phyloP scores from a whole-genome alignment of 2,888 invertebrate species.

The Pyrocoelia pectoralis region DNA sequence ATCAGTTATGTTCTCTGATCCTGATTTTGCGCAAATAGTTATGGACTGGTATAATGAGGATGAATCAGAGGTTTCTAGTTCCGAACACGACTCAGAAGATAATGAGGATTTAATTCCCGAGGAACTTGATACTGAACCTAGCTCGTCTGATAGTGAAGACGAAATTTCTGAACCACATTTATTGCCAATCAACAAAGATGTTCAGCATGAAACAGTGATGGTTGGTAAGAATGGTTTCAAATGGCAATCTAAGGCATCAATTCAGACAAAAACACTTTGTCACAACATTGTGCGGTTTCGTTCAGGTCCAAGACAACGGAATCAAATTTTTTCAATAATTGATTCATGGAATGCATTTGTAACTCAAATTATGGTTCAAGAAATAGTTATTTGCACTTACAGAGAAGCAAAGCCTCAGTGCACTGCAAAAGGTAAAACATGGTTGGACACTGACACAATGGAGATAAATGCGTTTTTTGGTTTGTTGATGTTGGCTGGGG shows the following conservation, averaged over 20 bases:
- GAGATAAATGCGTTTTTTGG: not conserved
- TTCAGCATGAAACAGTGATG: not conserved
- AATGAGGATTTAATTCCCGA: conserved; percentile 8
- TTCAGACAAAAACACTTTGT: no score
- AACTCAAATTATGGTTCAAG: not conserved
- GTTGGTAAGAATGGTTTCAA: conserved; percentile 3
- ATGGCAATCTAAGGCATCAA: not conserved
- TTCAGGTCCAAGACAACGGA: not conserved
- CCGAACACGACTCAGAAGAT: conserved; percentile 10
- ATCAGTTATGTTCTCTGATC: not conserved
- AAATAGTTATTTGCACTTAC: not conserved
- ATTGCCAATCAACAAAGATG: not conserved
- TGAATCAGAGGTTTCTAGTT: conserved; percentile 12
- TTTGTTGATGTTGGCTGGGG: not conserved
- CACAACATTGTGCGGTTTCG: no score
- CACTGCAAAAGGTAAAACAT: not conserved
- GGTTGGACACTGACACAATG: not conserved
- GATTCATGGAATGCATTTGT: not conserved
- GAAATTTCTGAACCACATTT: conserved; percentile 1
- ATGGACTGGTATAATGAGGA: conserved; percentile 3
- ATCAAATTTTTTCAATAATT: conserved; percentile 1
- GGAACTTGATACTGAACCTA: not conserved
- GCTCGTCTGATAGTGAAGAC: not conserved
- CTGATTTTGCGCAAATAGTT: conserved; percentile 8
- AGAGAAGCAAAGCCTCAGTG: not conserved